phyloP scores from a whole-genome alignment of 2,113 vertebrate genomes.

The Microcebus griseorufus region DNA sequence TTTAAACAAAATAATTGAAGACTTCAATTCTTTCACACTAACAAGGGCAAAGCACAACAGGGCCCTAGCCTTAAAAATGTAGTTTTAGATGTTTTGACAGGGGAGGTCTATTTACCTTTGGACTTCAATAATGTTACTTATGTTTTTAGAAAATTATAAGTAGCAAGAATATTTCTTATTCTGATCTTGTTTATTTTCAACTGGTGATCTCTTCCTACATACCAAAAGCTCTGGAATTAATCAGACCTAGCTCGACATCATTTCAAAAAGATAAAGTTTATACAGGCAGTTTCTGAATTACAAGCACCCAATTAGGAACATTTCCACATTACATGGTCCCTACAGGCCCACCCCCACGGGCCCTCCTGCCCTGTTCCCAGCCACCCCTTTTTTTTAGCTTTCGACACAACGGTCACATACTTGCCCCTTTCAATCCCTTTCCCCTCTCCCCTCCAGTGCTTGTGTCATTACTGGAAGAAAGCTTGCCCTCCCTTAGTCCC shows the following conservation, averaged over 20 bases:
- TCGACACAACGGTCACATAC: not conserved
- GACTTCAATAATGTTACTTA: not conserved
- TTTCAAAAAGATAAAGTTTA: not conserved
- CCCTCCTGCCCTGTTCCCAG: not conserved
- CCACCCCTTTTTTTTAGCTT: not conserved
- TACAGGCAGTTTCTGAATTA: not conserved
- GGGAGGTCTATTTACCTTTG: not conserved
- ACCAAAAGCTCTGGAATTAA: not conserved
- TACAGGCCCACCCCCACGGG: rapidly evolving
- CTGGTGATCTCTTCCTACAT: not conserved
- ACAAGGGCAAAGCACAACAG: not conserved
- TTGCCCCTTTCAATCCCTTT: rapidly evolving
- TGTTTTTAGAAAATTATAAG: not conserved
- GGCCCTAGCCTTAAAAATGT: not conserved
- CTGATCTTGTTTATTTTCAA: not conserved
- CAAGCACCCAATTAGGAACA: not conserved
- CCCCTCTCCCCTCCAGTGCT: no score
- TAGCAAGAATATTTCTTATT: not conserved
- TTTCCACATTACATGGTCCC: rapidly evolving
- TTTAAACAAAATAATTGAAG: not conserved
- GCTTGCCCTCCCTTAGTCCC: not conserved
- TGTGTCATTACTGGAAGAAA: not conserved
- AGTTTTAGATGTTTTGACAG: not conserved
- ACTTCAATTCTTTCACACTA: not conserved
- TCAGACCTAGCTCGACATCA: not conserved